Base-by-base conservation (phyloP, 1,140 invertebrate species). In the Apis laboriosa region DNA sequence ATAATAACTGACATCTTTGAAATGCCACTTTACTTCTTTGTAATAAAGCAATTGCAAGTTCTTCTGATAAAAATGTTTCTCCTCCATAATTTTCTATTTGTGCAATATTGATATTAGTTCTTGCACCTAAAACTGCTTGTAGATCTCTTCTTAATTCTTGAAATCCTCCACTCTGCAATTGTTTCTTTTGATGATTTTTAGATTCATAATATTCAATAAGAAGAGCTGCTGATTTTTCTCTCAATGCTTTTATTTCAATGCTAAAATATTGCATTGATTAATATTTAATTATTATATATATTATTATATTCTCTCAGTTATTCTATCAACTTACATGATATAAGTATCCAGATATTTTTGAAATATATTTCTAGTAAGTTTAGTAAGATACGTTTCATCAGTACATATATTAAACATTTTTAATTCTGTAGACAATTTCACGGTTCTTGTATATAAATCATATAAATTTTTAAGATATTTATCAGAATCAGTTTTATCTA, bases 31-130 rank as follows among this genome's bases (percentile, higher is more conserved):
- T 98, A 1, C 97, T 97, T 92, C 99, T 98, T 92, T 98, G 98
- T 19, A 99, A 94, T 88, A 99, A 95, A 88, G 97, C 97, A 77
- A 99, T 98, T 1, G 98, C 98, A n/a, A 99, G 95, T 92, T 99
- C 98, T 93, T 99, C 98, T 0, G 98, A 99, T 3, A 99, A 95
- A 92, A 99, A 99, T 0, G 98, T 99, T 94, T 99, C 99, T 0
- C 98, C 98, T 4, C 98, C 98, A 93, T 98, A 99, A 93, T 99
- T 98, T 93, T 99, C 98, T 78, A 98, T 97, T 91, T 97, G 97
- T 8, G 97, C 97, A 84, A 99, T 98, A 91, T 99, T 99, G 63
- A 99, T 98, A 90, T 98, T 98, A 0, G 98, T 97, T 80, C 98
- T 96, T 3, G 97, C 97, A 2, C 97, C 97, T 86, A 99, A 97